Evolutionary conservation across 2,888 invertebrate species (phyloP), one percentile per base, ranked within the genome.

Genomic region (Phymatocera aterrima): DNA sequence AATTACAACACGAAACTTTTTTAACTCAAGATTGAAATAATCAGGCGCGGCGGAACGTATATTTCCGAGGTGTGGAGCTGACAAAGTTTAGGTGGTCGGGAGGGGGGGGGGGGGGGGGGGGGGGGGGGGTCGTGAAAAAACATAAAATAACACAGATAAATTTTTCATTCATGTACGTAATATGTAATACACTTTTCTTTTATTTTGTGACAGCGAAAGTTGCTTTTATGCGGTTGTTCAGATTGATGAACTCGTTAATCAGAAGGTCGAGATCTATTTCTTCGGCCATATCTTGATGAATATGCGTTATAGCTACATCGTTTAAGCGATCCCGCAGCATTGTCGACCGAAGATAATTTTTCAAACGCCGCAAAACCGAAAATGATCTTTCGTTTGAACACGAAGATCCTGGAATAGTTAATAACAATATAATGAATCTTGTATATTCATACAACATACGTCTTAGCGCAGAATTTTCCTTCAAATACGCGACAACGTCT

Each of bases 321-420:
- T 80, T 80, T 12, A 80, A 54, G 21, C 79, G 77, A 74, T 78
- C 60, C 78, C 79, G 80, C 61, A 54, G 15, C 79, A 80, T 80
- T 31, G 79, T 80, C 43, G 80, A 80, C 34, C 70, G 77, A 24
- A 79, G 12, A 37, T 80, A 78, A 68, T 43, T 80, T 70, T 80
- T 80, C 5, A 78, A 34, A n/a, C 79, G 61, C n/a, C 79, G 74
- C n/a, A 80, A 68, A 10, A 77, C 72, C 21, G 79, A 79, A 80
- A 79, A 79, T 40, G 78, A 78, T 65, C 80, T 57, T 31, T 79
- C 78, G 21, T 80, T 79, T 3, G 72, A 78, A 64, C 79, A 80
- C 15, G 79, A 79, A 64, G 78, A 77, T 37, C 79, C 79, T 2
- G 81, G 78, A 64, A 79, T 77, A 1, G 78, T 81, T 74, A 81